phyloP scores from a whole-genome alignment of 1,140 invertebrate genomes.

The Battus philenor region DNA sequence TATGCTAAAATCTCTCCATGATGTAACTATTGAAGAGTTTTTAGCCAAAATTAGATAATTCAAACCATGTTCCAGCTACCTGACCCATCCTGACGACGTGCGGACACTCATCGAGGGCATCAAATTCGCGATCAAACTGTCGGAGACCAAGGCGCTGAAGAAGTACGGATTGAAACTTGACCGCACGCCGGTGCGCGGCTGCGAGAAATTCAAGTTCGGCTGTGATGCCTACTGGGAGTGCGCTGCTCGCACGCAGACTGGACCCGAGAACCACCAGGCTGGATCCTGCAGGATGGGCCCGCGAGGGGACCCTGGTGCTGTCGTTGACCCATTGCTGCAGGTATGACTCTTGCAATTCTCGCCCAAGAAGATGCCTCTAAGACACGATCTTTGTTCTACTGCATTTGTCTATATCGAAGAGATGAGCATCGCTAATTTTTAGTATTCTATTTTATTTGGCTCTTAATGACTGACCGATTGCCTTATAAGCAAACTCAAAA shows the following conservation, averaged over 20 bases:
- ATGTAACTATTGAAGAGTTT: too few relatives aligned
- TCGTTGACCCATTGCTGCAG: constrained; percentile 83
- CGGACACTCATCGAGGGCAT: constrained; percentile 84
- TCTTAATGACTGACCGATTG: too few relatives aligned
- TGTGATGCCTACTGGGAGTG: constrained; percentile 90
- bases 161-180: constrained; percentile 84
- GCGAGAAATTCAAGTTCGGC: constrained; percentile 83
- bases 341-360: too few relatives aligned
- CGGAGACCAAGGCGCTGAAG: constrained; percentile 81
- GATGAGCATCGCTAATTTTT: too few relatives aligned
- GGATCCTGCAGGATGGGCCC: constrained; percentile 90
- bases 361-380: too few relatives aligned
- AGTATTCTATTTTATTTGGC: too few relatives aligned
- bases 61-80: constrained; percentile 41
- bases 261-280: constrained; percentile 90
- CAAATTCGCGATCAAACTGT: constrained; percentile 82
- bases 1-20: too few relatives aligned
- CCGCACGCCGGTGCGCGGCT: constrained; percentile 82
- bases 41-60: too few relatives aligned
- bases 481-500: too few relatives aligned
- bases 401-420: too few relatives aligned
- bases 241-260: constrained; percentile 83
- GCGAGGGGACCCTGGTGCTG: constrained; percentile 79
- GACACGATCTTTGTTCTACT: too few relatives aligned
- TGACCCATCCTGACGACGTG: constrained; percentile 80